These are phyloP conservation scores for Alectura lathami DNA, from an alignment of 2,113 vertebrate genomes.

Conservation along the genomic window DNA sequence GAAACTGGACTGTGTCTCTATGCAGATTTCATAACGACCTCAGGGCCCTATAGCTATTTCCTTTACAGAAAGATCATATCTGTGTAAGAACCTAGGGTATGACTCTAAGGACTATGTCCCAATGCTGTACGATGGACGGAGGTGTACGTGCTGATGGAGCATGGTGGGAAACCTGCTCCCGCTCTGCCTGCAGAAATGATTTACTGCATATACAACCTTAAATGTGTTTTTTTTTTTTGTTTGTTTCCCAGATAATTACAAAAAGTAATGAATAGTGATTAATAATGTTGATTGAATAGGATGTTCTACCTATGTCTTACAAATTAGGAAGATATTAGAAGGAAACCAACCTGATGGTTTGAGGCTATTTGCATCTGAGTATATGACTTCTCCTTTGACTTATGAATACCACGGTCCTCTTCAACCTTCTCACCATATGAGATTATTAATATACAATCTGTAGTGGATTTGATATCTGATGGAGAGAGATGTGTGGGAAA, in stretches of 20 bases:
- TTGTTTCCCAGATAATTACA: not conserved
- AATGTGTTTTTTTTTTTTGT: not conserved
- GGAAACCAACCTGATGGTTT: not conserved
- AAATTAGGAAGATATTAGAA: not conserved
- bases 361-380: not conserved
- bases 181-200: fast-evolving
- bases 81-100: not conserved
- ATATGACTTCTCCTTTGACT: not conserved
- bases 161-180: not conserved
- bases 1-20: not conserved
- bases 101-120: not conserved
- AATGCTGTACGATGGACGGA: not conserved
- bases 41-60: not conserved
- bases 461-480: not conserved
- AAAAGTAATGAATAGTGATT: not conserved
- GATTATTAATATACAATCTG: not conserved
- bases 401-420: not conserved
- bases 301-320: not conserved
- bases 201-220: not conserved
- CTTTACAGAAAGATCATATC: not conserved
- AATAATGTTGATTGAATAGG: not conserved
- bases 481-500: not conserved
- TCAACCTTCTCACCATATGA: not conserved
- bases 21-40: not conserved
- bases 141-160: fast-evolving